These are phyloP conservation scores for Helogale parvula DNA, from an alignment of 2,113 vertebrate species.

Conservation along the genomic window DNA sequence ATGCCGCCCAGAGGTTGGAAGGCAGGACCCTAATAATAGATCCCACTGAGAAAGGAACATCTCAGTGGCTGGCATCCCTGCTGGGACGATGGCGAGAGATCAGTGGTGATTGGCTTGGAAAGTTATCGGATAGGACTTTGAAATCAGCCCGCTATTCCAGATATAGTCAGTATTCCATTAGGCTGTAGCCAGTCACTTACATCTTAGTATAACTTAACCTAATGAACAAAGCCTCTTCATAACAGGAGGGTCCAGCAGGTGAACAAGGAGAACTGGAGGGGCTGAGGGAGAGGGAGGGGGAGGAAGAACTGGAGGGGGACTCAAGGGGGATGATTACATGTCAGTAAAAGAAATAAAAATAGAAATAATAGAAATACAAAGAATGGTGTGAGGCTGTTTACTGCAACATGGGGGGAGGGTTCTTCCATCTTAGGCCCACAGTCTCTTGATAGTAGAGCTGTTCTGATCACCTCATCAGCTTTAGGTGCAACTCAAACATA, in stretches of 20 bases:
- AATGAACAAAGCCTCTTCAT: background rate
- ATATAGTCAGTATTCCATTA: background rate
- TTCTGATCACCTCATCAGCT: accelerated
- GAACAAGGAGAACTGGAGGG: background rate
- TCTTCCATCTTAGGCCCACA: background rate
- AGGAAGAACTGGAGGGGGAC: no score
- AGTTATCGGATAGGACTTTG: background rate
- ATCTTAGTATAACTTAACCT: background rate
- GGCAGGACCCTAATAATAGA: background rate
- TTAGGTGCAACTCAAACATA: background rate
- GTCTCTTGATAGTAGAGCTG: background rate
- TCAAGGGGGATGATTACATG: background rate
- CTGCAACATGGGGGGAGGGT: accelerated
- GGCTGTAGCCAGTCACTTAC: background rate
- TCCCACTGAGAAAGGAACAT: background rate
- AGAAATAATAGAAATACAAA: background rate
- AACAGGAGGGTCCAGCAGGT: background rate
- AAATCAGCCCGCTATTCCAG: background rate
- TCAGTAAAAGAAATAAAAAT: background rate
- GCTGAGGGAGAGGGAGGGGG: background rate
- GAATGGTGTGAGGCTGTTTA: background rate
- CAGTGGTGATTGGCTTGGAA: background rate
- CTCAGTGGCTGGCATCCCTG: background rate
- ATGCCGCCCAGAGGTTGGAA: background rate
- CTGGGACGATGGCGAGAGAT: background rate